These are phyloP conservation scores for Nycticorax nycticorax DNA, from an alignment of 2,113 vertebrate species.

Conservation along the genomic window DNA sequence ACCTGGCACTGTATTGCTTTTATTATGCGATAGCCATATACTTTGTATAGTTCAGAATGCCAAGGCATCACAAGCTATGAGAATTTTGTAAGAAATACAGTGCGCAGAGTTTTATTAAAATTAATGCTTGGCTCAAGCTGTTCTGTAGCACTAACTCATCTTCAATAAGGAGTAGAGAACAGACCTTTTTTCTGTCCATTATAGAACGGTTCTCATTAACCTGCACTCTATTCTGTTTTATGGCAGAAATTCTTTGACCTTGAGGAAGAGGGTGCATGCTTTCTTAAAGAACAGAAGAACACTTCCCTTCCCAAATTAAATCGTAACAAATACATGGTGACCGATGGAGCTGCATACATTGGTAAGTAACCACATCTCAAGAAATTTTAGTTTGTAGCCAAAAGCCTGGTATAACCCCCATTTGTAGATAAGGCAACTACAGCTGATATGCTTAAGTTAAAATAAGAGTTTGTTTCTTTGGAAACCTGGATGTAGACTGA, in stretches of 20 bases:
- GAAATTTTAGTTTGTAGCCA: background rate
- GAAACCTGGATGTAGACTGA: background rate
- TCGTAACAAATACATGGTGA: slow-evolving; percentile 95
- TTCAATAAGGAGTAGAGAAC: background rate
- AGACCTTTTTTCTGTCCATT: background rate
- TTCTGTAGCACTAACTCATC: background rate
- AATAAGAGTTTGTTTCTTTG: background rate
- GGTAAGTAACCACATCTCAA: slow-evolving; percentile 75
- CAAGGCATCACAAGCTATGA: background rate
- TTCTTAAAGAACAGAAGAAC: slow-evolving; percentile 81
- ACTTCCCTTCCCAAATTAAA: slow-evolving; percentile 83
- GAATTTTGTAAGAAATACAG: background rate
- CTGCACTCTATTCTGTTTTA: background rate
- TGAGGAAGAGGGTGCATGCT: slow-evolving; percentile 78
- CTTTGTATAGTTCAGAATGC: background rate
- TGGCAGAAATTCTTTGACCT: slow-evolving; percentile 92
- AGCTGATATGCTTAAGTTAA: background rate
- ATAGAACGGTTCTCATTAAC: background rate
- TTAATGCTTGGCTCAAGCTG: background rate
- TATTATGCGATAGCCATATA: background rate
- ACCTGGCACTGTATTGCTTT: background rate
- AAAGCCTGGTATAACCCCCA: background rate
- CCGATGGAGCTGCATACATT: slow-evolving; percentile 89
- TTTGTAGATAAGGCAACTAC: background rate
- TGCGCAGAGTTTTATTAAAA: background rate